Evolutionary conservation across 2,113 vertebrate genomes (phyloP).

Genomic region (Acinonyx jubatus): DNA sequence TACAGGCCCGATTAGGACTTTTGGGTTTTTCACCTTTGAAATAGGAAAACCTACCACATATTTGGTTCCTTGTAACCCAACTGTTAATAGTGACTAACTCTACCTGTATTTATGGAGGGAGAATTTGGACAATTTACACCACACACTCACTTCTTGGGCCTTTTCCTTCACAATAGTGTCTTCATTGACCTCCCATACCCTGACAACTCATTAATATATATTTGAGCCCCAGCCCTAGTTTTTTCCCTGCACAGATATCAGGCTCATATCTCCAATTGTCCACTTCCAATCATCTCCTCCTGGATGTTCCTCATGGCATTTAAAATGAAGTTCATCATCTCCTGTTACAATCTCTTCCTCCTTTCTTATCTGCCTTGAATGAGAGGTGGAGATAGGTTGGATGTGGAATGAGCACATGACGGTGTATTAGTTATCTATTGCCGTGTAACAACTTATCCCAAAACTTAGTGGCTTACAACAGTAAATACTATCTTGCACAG

Average conservation of each 20-base stretch:
- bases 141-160: not conserved
- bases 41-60: not conserved
- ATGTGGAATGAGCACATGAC: not conserved
- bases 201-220: not conserved
- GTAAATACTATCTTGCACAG: not conserved
- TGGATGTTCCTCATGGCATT: not conserved
- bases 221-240: not conserved
- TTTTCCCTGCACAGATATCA: not conserved
- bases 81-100: not conserved
- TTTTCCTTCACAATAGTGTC: not conserved
- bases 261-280: not conserved
- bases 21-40: not conserved
- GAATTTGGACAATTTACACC: not conserved
- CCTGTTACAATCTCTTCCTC: not conserved
- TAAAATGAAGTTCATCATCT: not conserved
- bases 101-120: not conserved
- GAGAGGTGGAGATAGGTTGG: not conserved
- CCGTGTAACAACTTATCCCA: not conserved
- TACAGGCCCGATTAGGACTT: not conserved
- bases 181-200: not conserved
- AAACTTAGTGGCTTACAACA: not conserved
- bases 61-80: constrained; percentile 19
- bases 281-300: not conserved
- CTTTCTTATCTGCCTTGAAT: not conserved
- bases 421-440: not conserved